A percentile compares a stretch with the other conserved stretches of the same genome.
Conservation (phyloP, 2,113 vertebrate species). For the Stigmatopora argus region DNA sequence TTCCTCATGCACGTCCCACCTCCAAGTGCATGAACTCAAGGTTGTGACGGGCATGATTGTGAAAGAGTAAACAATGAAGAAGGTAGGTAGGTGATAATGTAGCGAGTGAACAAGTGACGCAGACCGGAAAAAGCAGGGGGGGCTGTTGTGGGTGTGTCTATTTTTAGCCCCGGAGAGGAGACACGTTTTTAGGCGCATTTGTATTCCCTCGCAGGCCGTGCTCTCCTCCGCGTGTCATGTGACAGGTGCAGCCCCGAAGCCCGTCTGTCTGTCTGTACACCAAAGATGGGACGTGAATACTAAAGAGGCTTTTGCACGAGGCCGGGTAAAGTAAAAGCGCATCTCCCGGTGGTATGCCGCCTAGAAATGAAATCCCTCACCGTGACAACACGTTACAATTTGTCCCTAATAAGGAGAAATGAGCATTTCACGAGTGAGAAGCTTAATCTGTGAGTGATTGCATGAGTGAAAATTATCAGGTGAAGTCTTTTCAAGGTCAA, state of each 20-base stretch:
- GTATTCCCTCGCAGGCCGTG: slow-evolving; percentile 28
- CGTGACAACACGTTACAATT: no score
- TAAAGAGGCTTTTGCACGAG: slow-evolving; percentile 16
- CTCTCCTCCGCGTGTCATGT: slow-evolving; percentile 26
- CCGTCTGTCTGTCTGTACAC: slow-evolving; percentile 10
- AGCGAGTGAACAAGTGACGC: slow-evolving; percentile 44
- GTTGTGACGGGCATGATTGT: background rate
- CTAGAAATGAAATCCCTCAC: no score
- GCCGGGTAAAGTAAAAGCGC: no score
- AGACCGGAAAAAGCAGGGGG: slow-evolving; percentile 39
- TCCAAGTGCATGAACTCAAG: background rate
- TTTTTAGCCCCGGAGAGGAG: slow-evolving; percentile 53
- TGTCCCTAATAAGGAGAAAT: no score
- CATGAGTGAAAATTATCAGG: no score
- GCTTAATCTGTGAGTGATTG: no score
- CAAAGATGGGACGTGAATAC: slow-evolving; percentile 33
- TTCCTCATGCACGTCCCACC: background rate
- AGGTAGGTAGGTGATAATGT: slow-evolving; percentile 26
- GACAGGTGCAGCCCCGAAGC: slow-evolving; percentile 41
- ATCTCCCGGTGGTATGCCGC: no score
- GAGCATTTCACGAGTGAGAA: no score
- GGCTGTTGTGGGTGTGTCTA: slow-evolving; percentile 49
- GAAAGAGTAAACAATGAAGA: background rate
- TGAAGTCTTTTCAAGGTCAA: no score
- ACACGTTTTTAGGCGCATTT: slow-evolving; percentile 45